A percentile compares a stretch with the other conserved stretches of the same genome.
Evolutionary conservation across 1,140 invertebrate species (phyloP).

Genomic region (Caenorhabditis inopinata): DNA sequence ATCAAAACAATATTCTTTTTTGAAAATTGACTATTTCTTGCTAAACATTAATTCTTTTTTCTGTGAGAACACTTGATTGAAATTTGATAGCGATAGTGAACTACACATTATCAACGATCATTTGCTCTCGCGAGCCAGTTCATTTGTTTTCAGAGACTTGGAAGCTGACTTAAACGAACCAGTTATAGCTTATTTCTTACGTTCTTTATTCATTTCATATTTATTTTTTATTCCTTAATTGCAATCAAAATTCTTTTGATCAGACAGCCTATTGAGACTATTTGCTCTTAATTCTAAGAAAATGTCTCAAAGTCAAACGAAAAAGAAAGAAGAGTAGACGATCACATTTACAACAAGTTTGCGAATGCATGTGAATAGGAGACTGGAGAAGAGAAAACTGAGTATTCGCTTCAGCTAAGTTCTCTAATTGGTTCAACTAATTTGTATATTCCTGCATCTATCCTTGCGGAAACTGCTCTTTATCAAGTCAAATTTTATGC

Average conservation of each 20-base stretch:
- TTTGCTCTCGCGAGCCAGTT: neutral
- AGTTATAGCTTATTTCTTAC: neutral
- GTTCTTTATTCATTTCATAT: neutral
- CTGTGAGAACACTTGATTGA: too few species aligned
- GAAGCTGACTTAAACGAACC: neutral
- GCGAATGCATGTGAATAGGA: neutral
- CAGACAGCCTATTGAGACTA: neutral
- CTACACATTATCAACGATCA: neutral
- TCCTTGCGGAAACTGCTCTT: too few species aligned
- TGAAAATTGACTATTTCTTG: too few species aligned
- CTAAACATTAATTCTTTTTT: too few species aligned
- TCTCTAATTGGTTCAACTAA: neutral
- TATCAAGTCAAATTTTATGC: too few species aligned
- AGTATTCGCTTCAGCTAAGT: neutral
- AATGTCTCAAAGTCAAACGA: too few species aligned
- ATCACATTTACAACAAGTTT: conserved; percentile 6
- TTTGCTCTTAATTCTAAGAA: too few species aligned
- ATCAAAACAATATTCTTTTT: too few species aligned
- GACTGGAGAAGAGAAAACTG: neutral
- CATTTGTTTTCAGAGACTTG: neutral
- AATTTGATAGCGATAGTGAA: too few species aligned
- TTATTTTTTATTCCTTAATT: neutral
- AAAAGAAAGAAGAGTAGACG: neutral
- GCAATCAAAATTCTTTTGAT: neutral
- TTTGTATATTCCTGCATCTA: too few species aligned